phyloP scores from a whole-genome alignment of 2,797 vertebrate species.

The Muscicapa comitata region DNA sequence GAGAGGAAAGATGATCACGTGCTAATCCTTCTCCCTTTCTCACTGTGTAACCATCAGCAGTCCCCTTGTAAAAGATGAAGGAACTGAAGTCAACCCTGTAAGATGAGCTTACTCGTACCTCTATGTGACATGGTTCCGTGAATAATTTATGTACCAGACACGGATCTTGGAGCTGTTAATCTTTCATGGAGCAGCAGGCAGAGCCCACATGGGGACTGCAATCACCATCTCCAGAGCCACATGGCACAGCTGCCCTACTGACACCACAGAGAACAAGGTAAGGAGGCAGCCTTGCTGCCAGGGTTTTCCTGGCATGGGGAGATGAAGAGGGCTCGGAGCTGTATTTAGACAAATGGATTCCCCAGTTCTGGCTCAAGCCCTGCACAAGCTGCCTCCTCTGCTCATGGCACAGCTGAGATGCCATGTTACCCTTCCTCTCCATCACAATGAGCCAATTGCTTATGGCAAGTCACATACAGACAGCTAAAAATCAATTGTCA shows the following conservation, averaged over 20 bases:
- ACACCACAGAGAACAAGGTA: not conserved
- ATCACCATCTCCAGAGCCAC: not conserved
- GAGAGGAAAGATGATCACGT: not conserved
- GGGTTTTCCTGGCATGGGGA: not conserved
- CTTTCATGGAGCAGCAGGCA: not conserved
- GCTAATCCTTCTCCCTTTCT: not conserved
- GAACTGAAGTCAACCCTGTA: not conserved
- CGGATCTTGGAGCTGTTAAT: slow-evolving; percentile 19
- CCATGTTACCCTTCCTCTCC: not conserved
- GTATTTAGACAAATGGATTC: not conserved
- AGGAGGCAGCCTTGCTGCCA: not conserved
- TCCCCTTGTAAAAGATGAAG: not conserved
- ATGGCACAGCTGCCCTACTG: not conserved
- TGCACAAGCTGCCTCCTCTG: not conserved
- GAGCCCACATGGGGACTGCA: not conserved
- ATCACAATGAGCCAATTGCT: not conserved
- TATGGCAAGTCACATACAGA: not conserved
- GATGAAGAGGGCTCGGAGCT: not conserved
- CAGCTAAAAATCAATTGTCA: not conserved
- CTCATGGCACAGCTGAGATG: not conserved
- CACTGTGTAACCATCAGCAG: not conserved
- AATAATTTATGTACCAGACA: slow-evolving; percentile 43
- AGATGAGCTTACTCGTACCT: not conserved
- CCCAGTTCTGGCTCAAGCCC: not conserved
- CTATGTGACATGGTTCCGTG: not conserved